Conservation (phyloP, 2,797 vertebrate species). For the Prunella strophiata region DNA sequence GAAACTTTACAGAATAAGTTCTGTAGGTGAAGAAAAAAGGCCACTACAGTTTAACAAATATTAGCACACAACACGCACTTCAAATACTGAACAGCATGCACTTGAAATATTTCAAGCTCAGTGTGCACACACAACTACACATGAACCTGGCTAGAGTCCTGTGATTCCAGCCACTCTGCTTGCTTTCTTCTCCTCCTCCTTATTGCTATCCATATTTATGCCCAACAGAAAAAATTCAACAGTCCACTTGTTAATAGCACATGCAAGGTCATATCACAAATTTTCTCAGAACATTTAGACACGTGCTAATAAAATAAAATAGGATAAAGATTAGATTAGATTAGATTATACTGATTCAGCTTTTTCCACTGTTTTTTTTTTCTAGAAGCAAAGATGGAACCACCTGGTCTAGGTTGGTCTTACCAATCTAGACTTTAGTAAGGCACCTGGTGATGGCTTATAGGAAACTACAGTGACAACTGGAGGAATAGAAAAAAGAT, state of each 20-base stretch:
- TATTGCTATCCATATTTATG: not conserved
- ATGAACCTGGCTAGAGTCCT: not conserved
- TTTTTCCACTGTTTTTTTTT: not conserved
- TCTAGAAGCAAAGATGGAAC: not conserved
- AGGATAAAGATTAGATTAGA: not conserved
- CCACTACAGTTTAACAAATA: not conserved
- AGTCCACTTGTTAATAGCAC: not conserved
- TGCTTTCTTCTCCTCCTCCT: not conserved
- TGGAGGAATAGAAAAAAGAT: not conserved
- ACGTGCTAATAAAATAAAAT: not conserved
- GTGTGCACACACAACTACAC: not conserved
- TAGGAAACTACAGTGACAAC: not conserved
- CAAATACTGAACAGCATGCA: not conserved
- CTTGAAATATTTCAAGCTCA: not conserved
- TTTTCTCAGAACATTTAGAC: not conserved
- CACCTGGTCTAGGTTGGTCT: not conserved
- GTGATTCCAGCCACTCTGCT: not conserved
- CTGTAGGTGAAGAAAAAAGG: not conserved
- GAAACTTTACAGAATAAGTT: not conserved
- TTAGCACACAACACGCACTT: not conserved
- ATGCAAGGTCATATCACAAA: not conserved
- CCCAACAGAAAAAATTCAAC: not conserved
- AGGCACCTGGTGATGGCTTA: not conserved
- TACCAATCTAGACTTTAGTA: not conserved
- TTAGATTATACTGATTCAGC: not conserved